These are phyloP conservation scores for Salticus scenicus DNA, from an alignment of 2,888 invertebrate species.

Conservation along the genomic window DNA sequence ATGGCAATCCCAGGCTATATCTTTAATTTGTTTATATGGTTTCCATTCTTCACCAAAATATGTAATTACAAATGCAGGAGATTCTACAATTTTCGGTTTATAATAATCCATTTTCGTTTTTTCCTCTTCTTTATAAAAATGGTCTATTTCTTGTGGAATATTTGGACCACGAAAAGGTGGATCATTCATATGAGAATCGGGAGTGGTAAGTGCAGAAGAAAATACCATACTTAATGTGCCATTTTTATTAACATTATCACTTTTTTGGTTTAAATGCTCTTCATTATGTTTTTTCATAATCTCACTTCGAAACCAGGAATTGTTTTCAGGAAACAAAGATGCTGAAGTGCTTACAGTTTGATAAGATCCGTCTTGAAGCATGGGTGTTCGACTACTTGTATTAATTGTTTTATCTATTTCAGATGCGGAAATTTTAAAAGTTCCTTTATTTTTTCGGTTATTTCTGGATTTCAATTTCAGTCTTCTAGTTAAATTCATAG, in stretches of 20 bases:
- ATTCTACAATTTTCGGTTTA: constrained; percentile 14
- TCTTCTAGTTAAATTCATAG: background rate
- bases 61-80: constrained; percentile 30
- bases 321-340: constrained; percentile 10
- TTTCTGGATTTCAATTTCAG: background rate
- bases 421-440: too few relatives aligned
- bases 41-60: constrained; percentile 46
- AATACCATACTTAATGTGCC: background rate
- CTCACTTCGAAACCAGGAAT: background rate
- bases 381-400: background rate
- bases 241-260: constrained; percentile 24
- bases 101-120: constrained; percentile 25
- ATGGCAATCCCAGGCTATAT: constrained; percentile 86
- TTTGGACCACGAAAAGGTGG: constrained; percentile 61
- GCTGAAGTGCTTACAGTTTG: constrained; percentile 17
- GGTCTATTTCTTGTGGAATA: constrained; percentile 40
- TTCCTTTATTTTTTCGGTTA: background rate
- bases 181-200: constrained; percentile 65
- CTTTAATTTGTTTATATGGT: constrained; percentile 22
- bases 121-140: constrained; percentile 46
- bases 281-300: constrained; percentile 5
- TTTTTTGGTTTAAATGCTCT: background rate
- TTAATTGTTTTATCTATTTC: background rate
- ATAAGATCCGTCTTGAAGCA: constrained; percentile 45
- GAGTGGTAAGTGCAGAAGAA: constrained; percentile 35